phyloP scores from a whole-genome alignment of 2,113 vertebrate genomes.

The Pseudorhombus dupliciocellatus region DNA sequence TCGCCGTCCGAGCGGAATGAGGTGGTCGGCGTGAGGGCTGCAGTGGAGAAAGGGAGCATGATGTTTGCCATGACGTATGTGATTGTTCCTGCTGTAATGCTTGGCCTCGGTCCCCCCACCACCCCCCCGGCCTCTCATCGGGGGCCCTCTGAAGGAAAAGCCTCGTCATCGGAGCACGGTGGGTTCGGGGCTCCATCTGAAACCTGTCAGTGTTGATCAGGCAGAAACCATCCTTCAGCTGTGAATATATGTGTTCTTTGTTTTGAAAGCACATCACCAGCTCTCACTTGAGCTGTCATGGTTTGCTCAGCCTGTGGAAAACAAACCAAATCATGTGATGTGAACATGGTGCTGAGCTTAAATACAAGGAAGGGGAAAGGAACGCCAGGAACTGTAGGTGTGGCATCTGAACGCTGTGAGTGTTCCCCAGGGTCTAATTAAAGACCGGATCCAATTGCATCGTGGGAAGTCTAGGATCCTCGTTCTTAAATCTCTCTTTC shows the following conservation, averaged over 20 bases:
- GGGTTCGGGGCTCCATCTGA: constrained; percentile 4
- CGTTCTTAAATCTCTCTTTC: background rate
- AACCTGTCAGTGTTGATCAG: constrained; percentile 23
- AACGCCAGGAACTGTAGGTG: background rate
- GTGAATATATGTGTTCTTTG: no score
- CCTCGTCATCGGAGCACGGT: constrained; percentile 18
- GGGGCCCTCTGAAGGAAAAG: constrained; percentile 31
- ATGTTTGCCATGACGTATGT: constrained; percentile 61
- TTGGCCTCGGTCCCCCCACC: constrained; percentile 22
- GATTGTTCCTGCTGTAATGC: constrained; percentile 53
- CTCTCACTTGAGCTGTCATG: background rate
- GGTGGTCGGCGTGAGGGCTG: background rate
- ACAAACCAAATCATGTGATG: background rate
- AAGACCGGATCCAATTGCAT: constrained; percentile 5
- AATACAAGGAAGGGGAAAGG: background rate
- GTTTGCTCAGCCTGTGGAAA: background rate
- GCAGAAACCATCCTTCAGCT: background rate
- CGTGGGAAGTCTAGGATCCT: background rate
- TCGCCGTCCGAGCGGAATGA: constrained; percentile 33
- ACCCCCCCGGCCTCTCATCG: constrained; percentile 31
- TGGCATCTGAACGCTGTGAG: background rate
- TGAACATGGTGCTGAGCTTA: background rate
- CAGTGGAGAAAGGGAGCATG: constrained; percentile 16
- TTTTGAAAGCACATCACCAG: background rate
- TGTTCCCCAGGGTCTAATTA: background rate